Evolutionary conservation across 1,140 invertebrate species (phyloP).

Genomic region (Lethocerus indicus): DNA sequence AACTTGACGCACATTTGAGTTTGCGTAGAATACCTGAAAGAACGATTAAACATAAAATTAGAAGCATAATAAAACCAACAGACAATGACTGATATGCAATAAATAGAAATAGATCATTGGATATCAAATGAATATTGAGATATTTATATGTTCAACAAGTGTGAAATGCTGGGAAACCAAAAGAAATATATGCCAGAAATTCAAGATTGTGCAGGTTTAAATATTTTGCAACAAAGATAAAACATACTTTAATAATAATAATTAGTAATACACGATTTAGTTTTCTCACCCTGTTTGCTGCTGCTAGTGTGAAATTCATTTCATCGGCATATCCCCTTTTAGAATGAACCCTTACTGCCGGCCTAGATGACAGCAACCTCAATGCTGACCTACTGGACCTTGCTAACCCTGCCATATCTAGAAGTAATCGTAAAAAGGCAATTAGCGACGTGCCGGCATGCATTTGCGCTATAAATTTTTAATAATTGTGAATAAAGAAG

Average conservation of each 20-base stretch:
- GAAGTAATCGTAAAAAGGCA: too few relatives aligned
- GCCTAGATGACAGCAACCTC: not conserved
- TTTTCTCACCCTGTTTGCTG: conserved; percentile 54
- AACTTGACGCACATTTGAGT: conserved; percentile 77
- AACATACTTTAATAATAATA: not conserved
- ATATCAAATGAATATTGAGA: not conserved
- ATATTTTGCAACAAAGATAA: not conserved
- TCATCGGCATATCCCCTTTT: conserved; percentile 47
- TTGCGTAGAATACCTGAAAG: conserved; percentile 78
- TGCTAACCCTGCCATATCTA: too few relatives aligned
- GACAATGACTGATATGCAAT: not conserved
- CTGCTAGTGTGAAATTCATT: conserved; percentile 76
- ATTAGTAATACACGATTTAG: not conserved
- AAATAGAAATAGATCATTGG: not conserved
- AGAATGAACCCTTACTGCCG: conserved; percentile 9
- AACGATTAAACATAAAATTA: conserved; percentile 1
- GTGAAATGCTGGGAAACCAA: too few relatives aligned
- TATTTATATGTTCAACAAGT: not conserved
- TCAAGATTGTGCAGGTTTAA: not conserved
- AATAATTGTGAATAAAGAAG: too few relatives aligned
- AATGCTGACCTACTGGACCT: conserved; percentile 1
- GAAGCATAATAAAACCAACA: not conserved
- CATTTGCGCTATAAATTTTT: too few relatives aligned
- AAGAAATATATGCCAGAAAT: too few relatives aligned
- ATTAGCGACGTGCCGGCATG: too few relatives aligned